Evolutionary conservation across 2,797 vertebrate species (phyloP), one percentile per base, ranked within the genome.

Genomic region (Protosalanx chinensis): DNA sequence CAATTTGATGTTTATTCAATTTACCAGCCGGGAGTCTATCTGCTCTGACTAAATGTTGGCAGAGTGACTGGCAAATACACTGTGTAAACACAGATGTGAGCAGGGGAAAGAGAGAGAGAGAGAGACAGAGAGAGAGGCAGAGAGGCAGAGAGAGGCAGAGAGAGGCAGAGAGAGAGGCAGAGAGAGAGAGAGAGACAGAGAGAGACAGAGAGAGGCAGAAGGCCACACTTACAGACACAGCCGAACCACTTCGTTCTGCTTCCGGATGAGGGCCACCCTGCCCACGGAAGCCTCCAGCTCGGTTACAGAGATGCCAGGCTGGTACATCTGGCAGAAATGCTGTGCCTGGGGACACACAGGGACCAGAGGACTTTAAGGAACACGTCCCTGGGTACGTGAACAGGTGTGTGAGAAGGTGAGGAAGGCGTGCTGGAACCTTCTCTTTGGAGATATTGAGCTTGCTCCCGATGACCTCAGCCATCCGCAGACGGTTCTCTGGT

Each of bases 391-490:
- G 37, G n/a, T 60, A 5, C 27, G 3, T n/a, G 18, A 20, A 37
- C 6, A 37, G 27, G 23, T 5, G 58, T 23, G 20, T 41, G 4
- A 37, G 35, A 6, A 37, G 35, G 7, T 8, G 7, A 37, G 16
- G 49, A 23, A 60, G 4, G 12, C 18, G 56, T 49, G 18, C n/a
- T 30, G 20, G 15, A 84, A 97, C 98, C 95, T 99, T 96, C 77
- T 98, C 95, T 87, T 92, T 98, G 27, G 95, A 96, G 90, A 99
- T 96, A 82, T 99, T 99, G 59, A 99, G 89, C 74, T 95, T 96
- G 90, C 92, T 95, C 83, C 97, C 97, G 77, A 99, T 99, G 74
- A 95, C 77, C 90, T 97, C 95, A 3, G 96, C 95, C 90, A 97
- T 93, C 81, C 90, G 94, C 67, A 94, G 87, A 60, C 93, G 93